A percentile compares a stretch with the other conserved stretches of the same genome.
These are phyloP conservation scores for Callyntrura sp. DNA, from an alignment of 2,888 invertebrate species.

Conservation along the genomic window DNA sequence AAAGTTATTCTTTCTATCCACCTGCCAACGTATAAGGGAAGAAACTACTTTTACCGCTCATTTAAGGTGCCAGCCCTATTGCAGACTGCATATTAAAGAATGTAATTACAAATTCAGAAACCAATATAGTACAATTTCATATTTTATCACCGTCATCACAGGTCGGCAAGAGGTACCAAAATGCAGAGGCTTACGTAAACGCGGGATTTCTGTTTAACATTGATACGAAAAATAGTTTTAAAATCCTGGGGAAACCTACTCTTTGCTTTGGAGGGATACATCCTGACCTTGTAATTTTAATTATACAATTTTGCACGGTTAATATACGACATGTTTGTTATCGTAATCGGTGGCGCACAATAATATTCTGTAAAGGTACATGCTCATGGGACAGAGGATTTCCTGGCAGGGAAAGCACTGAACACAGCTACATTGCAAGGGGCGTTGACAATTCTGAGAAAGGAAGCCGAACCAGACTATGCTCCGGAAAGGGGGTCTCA, in stretches of 20 bases:
- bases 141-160: no score
- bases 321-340: neutral
- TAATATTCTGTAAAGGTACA: constrained; percentile 85
- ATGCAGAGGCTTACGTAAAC: constrained; percentile 92
- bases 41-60: constrained; percentile 86
- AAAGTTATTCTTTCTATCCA: constrained; percentile 89
- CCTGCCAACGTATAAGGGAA: constrained; percentile 87
- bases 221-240: constrained; percentile 86
- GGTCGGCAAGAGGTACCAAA: constrained; percentile 92
- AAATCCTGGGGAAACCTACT: constrained; percentile 85
- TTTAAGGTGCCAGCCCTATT: constrained; percentile 88
- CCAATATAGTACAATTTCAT: no score
- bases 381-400: constrained; percentile 88
- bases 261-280: constrained; percentile 85
- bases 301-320: neutral
- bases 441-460: constrained; percentile 85
- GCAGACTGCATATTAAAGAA: no score
- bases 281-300: constrained; percentile 81
- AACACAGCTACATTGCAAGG: constrained; percentile 86
- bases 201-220: constrained; percentile 90
- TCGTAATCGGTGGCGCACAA: neutral
- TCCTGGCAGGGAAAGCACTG: constrained; percentile 86
- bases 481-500: constrained; percentile 84
- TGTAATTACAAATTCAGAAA: constrained; percentile 10
- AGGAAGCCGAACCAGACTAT: constrained; percentile 85